A percentile compares a stretch with the other conserved stretches of the same genome.
phyloP scores from a whole-genome alignment of 2,888 invertebrate genomes.

The Embidobia sp. region DNA sequence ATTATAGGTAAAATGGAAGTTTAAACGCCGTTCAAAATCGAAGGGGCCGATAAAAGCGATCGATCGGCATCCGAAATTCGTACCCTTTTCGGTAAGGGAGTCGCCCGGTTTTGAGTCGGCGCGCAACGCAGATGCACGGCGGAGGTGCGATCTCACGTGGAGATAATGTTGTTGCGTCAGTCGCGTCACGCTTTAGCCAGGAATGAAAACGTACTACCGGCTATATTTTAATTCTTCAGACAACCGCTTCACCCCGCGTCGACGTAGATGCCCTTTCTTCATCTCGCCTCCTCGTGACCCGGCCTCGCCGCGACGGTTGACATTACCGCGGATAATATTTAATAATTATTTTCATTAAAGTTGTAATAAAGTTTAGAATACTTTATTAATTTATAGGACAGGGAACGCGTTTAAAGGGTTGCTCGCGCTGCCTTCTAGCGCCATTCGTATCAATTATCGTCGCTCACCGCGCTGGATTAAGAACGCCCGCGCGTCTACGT shows the following conservation, averaged over 20 bases:
- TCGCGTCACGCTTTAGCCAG: conserved; percentile 78
- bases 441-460: conserved; percentile 79
- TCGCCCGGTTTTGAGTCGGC: too few species aligned
- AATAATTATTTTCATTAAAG: conserved; percentile 82
- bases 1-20: conserved; percentile 8
- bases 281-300: conserved; percentile 70
- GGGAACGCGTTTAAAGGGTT: conserved; percentile 77
- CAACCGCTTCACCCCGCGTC: conserved; percentile 71
- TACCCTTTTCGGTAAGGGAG: too few species aligned
- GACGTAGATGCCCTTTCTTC: conserved; percentile 72
- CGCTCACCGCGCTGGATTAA: conserved; percentile 73
- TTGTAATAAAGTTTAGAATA: conserved; percentile 81
- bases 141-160: conserved; percentile 70
- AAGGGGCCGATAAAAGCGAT: too few species aligned
- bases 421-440: conserved; percentile 68
- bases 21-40: too few species aligned
- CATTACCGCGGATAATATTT: conserved; percentile 80
- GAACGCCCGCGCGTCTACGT: conserved; percentile 60
- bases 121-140: conserved; percentile 46
- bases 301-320: conserved; percentile 69
- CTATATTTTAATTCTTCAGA: conserved; percentile 81
- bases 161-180: conserved; percentile 79
- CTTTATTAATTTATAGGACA: conserved; percentile 81
- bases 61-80: too few species aligned
- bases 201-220: conserved; percentile 80